phyloP scores from a whole-genome alignment of 92 coral and sea anemone genomes.

The Siderastrea siderea region DNA sequence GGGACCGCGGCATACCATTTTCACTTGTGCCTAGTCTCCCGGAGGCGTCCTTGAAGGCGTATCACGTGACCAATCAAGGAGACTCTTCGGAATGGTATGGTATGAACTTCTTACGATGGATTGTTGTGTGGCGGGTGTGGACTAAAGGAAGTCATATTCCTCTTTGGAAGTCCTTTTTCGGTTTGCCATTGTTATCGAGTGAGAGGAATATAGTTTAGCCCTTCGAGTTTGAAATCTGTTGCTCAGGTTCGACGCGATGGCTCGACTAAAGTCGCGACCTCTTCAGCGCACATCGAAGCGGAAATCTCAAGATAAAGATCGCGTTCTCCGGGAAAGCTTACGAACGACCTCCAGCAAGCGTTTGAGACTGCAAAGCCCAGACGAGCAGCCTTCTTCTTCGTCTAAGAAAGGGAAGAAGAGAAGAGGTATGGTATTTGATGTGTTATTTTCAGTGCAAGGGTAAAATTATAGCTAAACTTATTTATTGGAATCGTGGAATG shows the following conservation, averaged over 20 bases:
- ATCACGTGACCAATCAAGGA: slow-evolving; percentile 69
- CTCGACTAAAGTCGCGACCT: slow-evolving; percentile 45
- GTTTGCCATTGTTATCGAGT: background rate
- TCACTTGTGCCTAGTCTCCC: background rate
- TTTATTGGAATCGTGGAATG: slow-evolving; percentile 42
- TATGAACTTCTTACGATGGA: slow-evolving; percentile 56
- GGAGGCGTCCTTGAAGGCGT: background rate
- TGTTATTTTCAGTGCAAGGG: no score
- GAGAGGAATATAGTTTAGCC: background rate
- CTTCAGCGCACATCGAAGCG: slow-evolving; percentile 38
- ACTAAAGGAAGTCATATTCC: background rate
- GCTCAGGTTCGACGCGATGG: background rate
- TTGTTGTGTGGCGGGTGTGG: slow-evolving; percentile 31
- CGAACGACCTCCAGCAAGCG: slow-evolving; percentile 31
- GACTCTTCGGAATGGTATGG: slow-evolving; percentile 82
- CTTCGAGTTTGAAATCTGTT: background rate
- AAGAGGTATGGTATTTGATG: slow-evolving; percentile 21
- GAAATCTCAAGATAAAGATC: slow-evolving; percentile 53
- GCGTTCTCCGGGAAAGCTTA: slow-evolving; percentile 33
- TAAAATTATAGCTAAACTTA: background rate
- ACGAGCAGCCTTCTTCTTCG: background rate
- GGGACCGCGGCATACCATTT: no score
- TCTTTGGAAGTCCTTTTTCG: no score
- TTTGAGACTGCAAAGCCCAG: slow-evolving; percentile 32
- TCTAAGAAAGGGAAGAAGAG: slow-evolving; percentile 32